phyloP scores from a whole-genome alignment of 2,113 vertebrate genomes.

The Aythya baeri region DNA sequence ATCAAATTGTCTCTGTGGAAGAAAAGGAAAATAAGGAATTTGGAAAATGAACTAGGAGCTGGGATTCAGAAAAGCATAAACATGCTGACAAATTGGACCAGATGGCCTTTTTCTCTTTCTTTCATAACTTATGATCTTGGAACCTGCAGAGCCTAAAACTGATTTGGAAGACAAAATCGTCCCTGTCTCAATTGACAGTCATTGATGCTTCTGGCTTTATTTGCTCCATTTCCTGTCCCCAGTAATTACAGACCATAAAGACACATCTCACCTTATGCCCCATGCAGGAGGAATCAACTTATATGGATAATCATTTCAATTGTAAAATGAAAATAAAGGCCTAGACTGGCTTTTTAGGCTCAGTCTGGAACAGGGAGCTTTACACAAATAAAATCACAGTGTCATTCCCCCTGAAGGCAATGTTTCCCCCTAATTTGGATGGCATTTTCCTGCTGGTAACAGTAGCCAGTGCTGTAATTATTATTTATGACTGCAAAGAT shows the following conservation, averaged over 20 bases:
- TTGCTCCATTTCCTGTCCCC: not conserved
- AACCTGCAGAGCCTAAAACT: conserved; percentile 45
- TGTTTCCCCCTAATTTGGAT: not conserved
- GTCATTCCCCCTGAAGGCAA: not conserved
- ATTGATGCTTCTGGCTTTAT: conserved; percentile 42
- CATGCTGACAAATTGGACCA: conserved; percentile 37
- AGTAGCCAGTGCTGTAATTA: not conserved
- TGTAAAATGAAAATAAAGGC: not conserved
- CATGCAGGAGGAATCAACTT: not conserved
- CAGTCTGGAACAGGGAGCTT: not conserved
- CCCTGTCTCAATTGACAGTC: not conserved
- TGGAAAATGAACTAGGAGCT: not conserved
- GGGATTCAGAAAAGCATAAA: conserved; percentile 14
- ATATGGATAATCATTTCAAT: not conserved
- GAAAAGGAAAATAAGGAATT: not conserved
- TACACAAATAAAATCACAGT: not conserved
- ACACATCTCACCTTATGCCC: not conserved
- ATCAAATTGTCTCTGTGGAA: not conserved
- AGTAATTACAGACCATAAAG: conserved; percentile 40
- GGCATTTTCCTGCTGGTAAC: not conserved
- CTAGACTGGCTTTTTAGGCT: not conserved
- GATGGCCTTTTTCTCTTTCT: conserved; percentile 51
- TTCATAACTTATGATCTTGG: conserved; percentile 57
- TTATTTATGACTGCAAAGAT: not conserved
- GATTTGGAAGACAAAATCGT: conserved; percentile 28